phyloP scores from a whole-genome alignment of 2,113 vertebrate genomes.

The Dryoscopus gambensis region DNA sequence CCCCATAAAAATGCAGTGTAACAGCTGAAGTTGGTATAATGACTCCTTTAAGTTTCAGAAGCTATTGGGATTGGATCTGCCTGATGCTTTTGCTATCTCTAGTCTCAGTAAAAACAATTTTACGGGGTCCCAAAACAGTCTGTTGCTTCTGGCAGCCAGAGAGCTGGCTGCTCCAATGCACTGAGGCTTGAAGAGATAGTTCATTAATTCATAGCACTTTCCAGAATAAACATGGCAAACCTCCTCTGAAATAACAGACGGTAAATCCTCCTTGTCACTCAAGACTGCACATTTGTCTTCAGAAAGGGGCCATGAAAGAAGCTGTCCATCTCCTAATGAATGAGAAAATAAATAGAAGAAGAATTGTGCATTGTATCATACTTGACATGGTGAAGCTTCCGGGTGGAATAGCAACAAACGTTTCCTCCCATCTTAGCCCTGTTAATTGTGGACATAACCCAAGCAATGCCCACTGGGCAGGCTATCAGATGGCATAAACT shows the following conservation, averaged over 20 bases:
- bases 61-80: not conserved
- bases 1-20: not conserved
- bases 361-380: slow-evolving; percentile 3
- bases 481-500: not conserved
- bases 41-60: slow-evolving; percentile 34
- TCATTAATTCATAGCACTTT: slow-evolving; percentile 62
- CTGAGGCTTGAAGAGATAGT: slow-evolving; percentile 58
- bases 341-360: slow-evolving; percentile 46
- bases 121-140: slow-evolving; percentile 46
- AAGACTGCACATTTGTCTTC: slow-evolving; percentile 35
- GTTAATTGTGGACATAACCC: not conserved
- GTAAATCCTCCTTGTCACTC: slow-evolving; percentile 58
- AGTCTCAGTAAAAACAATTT: slow-evolving; percentile 40
- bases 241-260: slow-evolving; percentile 51
- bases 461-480: not conserved
- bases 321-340: slow-evolving; percentile 19
- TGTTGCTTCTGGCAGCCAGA: slow-evolving; percentile 53
- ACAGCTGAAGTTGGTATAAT: not conserved
- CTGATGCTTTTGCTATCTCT: slow-evolving; percentile 47
- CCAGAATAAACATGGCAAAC: slow-evolving; percentile 60
- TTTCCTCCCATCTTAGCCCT: not conserved
- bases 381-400: not conserved
- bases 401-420: not conserved
- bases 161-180: slow-evolving; percentile 21
- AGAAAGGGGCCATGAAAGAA: not conserved